These are phyloP conservation scores for Goniozus legneri DNA, from an alignment of 1,140 invertebrate genomes.

Conservation along the genomic window DNA sequence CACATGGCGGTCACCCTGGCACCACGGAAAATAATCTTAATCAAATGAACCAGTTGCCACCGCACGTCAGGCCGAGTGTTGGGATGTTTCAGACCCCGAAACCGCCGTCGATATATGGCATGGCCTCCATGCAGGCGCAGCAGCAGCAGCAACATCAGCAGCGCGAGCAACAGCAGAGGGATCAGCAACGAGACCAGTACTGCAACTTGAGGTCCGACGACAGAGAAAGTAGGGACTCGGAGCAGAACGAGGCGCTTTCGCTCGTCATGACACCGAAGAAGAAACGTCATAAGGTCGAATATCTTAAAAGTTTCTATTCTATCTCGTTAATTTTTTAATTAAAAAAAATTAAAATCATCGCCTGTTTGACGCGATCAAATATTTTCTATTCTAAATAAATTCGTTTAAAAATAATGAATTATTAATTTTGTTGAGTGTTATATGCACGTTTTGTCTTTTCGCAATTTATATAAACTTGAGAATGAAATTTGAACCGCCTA, in stretches of 20 bases:
- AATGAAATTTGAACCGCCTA: too few relatives aligned
- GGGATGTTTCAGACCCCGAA: slow-evolving; percentile 79
- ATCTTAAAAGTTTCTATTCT: too few relatives aligned
- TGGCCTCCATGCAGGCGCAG: slow-evolving; percentile 60
- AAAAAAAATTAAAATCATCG: too few relatives aligned
- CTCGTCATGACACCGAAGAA: slow-evolving; percentile 92
- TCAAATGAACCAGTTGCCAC: slow-evolving; percentile 64
- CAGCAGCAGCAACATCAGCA: slow-evolving; percentile 62
- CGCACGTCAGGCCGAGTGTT: slow-evolving; percentile 63
- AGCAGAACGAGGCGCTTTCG: slow-evolving; percentile 91
- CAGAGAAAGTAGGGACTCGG: slow-evolving; percentile 65
- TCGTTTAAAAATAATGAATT: too few relatives aligned
- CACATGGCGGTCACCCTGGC: slow-evolving; percentile 42
- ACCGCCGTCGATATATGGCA: slow-evolving; percentile 60
- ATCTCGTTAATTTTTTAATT: too few relatives aligned
- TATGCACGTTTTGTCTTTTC: too few relatives aligned
- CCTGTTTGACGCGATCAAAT: too few relatives aligned
- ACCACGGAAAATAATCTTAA: slow-evolving; percentile 59
- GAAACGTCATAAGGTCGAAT: slow-evolving; percentile 83
- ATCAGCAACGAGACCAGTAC: slow-evolving; percentile 64
- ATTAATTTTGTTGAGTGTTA: too few relatives aligned
- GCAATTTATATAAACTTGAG: too few relatives aligned
- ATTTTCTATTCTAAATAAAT: too few relatives aligned
- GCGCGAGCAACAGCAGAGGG: slow-evolving; percentile 56
- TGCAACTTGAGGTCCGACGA: slow-evolving; percentile 58